phyloP scores from a whole-genome alignment of 2,113 vertebrate species.

The Camelus dromedarius region DNA sequence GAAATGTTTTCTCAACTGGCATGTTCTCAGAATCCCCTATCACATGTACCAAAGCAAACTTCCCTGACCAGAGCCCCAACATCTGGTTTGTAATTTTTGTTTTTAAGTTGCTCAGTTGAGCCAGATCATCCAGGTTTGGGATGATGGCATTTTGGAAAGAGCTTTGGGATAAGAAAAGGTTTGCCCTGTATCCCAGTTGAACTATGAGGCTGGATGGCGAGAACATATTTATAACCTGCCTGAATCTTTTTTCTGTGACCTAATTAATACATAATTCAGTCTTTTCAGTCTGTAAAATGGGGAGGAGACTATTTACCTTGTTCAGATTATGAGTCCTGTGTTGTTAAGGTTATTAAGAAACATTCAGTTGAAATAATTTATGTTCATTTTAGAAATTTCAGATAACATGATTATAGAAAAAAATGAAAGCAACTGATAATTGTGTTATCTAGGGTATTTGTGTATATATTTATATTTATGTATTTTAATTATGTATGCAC shows the following conservation, averaged over 20 bases:
- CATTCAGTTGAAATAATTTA: background rate
- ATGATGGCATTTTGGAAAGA: background rate
- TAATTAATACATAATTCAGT: background rate
- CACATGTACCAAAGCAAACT: background rate
- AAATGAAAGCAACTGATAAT: background rate
- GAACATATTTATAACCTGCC: background rate
- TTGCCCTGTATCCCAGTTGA: background rate
- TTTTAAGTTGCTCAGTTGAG: background rate
- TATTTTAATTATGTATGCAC: background rate
- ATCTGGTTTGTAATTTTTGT: background rate
- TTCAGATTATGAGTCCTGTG: background rate
- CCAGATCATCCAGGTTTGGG: background rate
- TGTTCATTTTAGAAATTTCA: background rate
- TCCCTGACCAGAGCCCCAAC: background rate
- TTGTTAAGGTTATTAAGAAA: background rate
- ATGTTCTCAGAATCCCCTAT: background rate
- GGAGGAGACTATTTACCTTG: background rate
- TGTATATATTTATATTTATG: background rate
- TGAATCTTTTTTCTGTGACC: background rate
- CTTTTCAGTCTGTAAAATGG: background rate
- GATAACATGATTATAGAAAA: background rate
- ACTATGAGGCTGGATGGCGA: background rate
- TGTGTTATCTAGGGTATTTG: background rate
- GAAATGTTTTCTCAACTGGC: background rate
- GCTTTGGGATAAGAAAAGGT: background rate